phyloP scores from a whole-genome alignment of 2,113 vertebrate genomes.

The Mus spicilegus region DNA sequence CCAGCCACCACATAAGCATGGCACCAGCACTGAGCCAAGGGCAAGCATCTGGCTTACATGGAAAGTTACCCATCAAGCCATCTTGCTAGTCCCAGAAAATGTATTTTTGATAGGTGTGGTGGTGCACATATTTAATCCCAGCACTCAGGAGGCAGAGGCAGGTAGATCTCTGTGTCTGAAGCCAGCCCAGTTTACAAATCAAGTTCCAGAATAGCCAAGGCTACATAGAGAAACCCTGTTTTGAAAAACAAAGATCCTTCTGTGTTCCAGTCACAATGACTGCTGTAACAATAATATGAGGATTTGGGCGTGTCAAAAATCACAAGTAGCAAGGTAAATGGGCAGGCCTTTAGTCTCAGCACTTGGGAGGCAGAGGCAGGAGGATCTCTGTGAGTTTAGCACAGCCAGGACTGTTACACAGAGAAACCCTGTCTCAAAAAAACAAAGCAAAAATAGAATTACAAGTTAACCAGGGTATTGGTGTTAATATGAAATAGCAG shows the following conservation, averaged over 20 bases:
- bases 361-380: too few species aligned
- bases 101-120: background rate
- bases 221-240: background rate
- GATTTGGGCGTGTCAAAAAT: background rate
- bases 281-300: background rate
- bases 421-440: background rate
- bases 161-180: background rate
- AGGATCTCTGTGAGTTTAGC: too few species aligned
- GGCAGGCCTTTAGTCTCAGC: too few species aligned
- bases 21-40: background rate
- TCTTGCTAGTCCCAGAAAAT: background rate
- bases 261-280: constrained; percentile 18
- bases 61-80: background rate
- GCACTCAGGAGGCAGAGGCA: background rate
- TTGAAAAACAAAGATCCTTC: background rate
- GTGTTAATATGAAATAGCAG: constrained; percentile 39
- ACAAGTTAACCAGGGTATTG: background rate
- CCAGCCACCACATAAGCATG: background rate
- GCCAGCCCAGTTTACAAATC: background rate
- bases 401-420: too few species aligned
- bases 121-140: background rate
- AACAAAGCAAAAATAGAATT: background rate
- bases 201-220: background rate
- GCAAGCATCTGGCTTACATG: background rate
- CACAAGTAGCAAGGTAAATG: background rate